A percentile compares a stretch with the other conserved stretches of the same genome.
These are phyloP conservation scores for Ispidina picta DNA, from an alignment of 2,797 vertebrate species.

Conservation along the genomic window DNA sequence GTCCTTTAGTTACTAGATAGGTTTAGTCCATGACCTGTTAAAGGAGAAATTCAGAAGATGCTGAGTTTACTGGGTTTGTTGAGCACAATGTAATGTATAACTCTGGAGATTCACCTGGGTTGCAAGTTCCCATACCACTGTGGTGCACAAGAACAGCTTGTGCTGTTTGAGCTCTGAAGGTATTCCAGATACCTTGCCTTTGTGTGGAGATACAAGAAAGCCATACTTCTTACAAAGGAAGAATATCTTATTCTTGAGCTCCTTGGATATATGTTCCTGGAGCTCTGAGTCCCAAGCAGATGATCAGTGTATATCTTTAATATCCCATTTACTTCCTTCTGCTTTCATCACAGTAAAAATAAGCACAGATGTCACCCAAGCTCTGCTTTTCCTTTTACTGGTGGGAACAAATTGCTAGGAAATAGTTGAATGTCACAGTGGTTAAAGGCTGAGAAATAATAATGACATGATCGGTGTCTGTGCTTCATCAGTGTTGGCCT, in stretches of 20 bases:
- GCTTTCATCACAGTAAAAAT: not conserved
- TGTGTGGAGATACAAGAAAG: not conserved
- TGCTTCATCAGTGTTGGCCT: not conserved
- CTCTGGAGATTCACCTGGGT: not conserved
- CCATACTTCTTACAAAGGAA: not conserved
- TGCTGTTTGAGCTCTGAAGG: not conserved
- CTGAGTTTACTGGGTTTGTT: not conserved
- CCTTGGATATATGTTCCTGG: not conserved
- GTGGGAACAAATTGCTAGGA: not conserved
- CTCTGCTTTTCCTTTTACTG: not conserved
- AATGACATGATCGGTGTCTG: not conserved
- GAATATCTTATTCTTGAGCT: not conserved
- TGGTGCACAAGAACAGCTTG: not conserved
- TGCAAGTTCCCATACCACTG: not conserved
- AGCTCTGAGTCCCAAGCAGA: not conserved
- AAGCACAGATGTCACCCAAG: not conserved
- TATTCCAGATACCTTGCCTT: not conserved
- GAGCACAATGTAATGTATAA: not conserved
- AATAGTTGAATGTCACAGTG: not conserved
- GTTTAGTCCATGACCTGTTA: not conserved
- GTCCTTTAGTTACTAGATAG: not conserved
- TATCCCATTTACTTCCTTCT: not conserved
- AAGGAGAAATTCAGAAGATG: not conserved
- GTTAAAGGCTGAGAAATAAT: not conserved
- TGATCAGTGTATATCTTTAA: not conserved